phyloP scores from a whole-genome alignment of 2,888 invertebrate species.

The Sialis fuliginosa region DNA sequence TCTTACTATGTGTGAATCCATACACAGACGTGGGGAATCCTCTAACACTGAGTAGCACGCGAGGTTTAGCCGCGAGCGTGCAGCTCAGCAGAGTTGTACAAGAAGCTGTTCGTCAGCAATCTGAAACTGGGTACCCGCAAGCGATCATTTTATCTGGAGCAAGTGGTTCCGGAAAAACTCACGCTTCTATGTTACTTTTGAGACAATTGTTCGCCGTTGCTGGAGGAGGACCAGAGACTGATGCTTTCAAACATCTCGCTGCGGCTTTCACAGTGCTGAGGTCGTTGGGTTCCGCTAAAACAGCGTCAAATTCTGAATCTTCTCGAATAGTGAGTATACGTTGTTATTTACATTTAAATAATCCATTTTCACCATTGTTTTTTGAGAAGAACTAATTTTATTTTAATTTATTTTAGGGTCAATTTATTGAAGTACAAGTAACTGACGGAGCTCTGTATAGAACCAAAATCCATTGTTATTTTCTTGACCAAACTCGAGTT shows the following conservation, averaged over 20 bases:
- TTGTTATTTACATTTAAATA: too few species aligned
- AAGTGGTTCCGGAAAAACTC: conserved; percentile 87
- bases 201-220: conserved; percentile 85
- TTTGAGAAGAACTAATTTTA: not conserved
- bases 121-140: conserved; percentile 89
- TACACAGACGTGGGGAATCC: conserved; percentile 78
- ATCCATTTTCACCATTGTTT: not conserved
- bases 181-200: conserved; percentile 77
- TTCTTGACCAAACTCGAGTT: conserved; percentile 84
- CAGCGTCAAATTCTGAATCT: conserved; percentile 77
- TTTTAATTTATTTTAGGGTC: conserved; percentile 44
- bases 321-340: conserved; percentile 62
- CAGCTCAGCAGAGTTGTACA: conserved; percentile 77
- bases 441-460: conserved; percentile 87
- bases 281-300: conserved; percentile 81
- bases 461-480: conserved; percentile 92
- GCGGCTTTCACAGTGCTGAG: conserved; percentile 89
- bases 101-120: conserved; percentile 84
- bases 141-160: conserved; percentile 84
- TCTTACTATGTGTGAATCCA: conserved; percentile 76
- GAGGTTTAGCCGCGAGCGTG: conserved; percentile 53
- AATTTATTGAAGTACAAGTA: conserved; percentile 91
- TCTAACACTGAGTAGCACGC: conserved; percentile 59
- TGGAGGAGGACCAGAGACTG: conserved; percentile 87
- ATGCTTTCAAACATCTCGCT: conserved; percentile 88